Conservation (phyloP, 2,888 invertebrate species). For the Habroteleia sp. region DNA sequence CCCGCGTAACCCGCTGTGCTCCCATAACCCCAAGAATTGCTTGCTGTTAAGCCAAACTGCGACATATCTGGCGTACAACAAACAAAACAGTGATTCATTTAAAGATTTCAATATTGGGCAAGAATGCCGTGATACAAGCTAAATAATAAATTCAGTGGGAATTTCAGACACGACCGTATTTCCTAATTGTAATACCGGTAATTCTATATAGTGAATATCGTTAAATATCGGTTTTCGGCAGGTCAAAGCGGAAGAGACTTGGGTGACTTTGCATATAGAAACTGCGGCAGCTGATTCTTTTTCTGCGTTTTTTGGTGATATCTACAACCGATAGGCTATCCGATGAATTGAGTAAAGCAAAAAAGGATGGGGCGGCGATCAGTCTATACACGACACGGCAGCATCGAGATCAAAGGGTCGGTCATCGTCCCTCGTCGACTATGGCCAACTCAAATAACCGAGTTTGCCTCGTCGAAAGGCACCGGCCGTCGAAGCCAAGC, state of each 20-base stretch:
- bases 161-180: constrained; percentile 2
- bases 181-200: constrained; percentile 27
- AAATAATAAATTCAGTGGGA: background rate
- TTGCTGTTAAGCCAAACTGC: constrained; percentile 91
- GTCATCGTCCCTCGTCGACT: constrained; percentile 76
- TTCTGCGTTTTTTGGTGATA: constrained; percentile 55
- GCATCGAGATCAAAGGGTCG: constrained; percentile 80
- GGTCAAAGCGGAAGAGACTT: constrained; percentile 39
- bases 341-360: constrained; percentile 70
- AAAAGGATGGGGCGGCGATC: constrained; percentile 67
- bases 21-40: constrained; percentile 94
- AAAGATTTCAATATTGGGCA: too few relatives aligned
- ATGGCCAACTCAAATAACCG: constrained; percentile 80
- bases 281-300: constrained; percentile 47
- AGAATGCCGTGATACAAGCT: too few relatives aligned
- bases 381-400: constrained; percentile 67
- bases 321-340: constrained; percentile 72
- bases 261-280: constrained; percentile 43
- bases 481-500: constrained; percentile 70
- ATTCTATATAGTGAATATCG: constrained; percentile 29
- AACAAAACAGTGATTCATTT: too few relatives aligned
- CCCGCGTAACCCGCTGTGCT: constrained; percentile 93
- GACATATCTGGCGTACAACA: constrained; percentile 96
- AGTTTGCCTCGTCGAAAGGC: constrained; percentile 76
- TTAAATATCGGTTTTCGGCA: constrained; percentile 46